These are phyloP conservation scores for Bos indicus DNA, from an alignment of 2,113 vertebrate genomes.

Conservation along the genomic window DNA sequence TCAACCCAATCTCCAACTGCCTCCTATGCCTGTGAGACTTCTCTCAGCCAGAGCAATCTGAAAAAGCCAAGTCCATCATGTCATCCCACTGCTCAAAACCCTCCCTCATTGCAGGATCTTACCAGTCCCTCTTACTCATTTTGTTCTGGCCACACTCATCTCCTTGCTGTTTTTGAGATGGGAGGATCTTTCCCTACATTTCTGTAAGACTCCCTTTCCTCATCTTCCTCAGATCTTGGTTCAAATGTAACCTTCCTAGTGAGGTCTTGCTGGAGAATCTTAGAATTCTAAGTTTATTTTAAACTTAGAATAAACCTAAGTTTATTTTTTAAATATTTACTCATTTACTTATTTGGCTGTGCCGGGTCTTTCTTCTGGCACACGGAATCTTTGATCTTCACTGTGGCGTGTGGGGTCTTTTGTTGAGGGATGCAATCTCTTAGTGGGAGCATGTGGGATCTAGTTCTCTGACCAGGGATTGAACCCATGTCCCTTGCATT, in stretches of 20 bases:
- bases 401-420: background rate
- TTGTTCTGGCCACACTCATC: background rate
- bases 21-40: background rate
- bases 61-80: background rate
- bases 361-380: background rate
- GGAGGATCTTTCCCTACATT: background rate
- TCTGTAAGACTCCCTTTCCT: background rate
- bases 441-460: background rate
- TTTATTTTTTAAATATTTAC: background rate
- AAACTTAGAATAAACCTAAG: background rate
- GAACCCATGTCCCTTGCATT: background rate
- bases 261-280: background rate
- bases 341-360: background rate
- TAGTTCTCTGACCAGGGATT: background rate
- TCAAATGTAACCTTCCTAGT: background rate
- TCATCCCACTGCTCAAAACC: background rate
- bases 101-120: background rate
- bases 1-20: background rate
- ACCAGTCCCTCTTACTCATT: background rate
- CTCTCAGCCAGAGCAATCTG: background rate
- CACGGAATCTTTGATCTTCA: background rate
- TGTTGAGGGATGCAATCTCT: background rate
- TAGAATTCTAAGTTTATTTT: background rate
- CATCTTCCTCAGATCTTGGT: background rate
- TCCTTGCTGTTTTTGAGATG: background rate